Conservation (phyloP, 1,140 invertebrate species). For the Drosophila tropicalis region DNA sequence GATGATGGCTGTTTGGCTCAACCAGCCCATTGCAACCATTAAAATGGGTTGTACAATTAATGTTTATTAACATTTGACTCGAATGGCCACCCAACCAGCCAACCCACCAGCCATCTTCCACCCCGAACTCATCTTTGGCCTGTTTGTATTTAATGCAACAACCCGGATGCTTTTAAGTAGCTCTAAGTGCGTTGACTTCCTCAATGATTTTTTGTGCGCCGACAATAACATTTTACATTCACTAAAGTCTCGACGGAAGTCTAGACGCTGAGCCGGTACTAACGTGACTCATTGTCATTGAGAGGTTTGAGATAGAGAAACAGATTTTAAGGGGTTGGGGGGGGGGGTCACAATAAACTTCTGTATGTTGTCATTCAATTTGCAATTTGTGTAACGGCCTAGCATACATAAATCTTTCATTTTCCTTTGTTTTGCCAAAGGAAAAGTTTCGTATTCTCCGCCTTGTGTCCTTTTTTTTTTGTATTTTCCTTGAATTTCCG, state of each 20-base stretch:
- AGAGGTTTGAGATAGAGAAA: background rate
- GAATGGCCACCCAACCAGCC: conserved; percentile 3
- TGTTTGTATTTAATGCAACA: conserved; percentile 31
- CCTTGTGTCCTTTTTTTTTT: conserved; percentile 16
- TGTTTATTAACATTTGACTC: conserved; percentile 71
- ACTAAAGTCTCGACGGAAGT: conserved; percentile 71
- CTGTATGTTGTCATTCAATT: conserved; percentile 64
- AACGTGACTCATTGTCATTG: conserved; percentile 35
- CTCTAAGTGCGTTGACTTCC: conserved; percentile 59
- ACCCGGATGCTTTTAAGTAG: conserved; percentile 70
- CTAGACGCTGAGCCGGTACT: conserved; percentile 62
- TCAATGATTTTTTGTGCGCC: conserved; percentile 13
- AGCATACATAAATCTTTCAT: conserved; percentile 58
- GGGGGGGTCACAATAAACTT: background rate
- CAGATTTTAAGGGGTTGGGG: background rate
- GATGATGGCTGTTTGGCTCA: background rate
- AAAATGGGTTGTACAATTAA: conserved; percentile 65
- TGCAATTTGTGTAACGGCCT: conserved; percentile 57
- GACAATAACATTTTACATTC: conserved; percentile 51
- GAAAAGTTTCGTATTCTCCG: background rate
- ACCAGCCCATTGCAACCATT: conserved; percentile 22
- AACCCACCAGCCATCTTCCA: background rate
- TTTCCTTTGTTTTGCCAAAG: background rate
- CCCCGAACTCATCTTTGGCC: too few species aligned
- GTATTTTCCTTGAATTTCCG: conserved; percentile 76